phyloP scores from a whole-genome alignment of 2,888 invertebrate genomes.

The Drosophila quinaria region DNA sequence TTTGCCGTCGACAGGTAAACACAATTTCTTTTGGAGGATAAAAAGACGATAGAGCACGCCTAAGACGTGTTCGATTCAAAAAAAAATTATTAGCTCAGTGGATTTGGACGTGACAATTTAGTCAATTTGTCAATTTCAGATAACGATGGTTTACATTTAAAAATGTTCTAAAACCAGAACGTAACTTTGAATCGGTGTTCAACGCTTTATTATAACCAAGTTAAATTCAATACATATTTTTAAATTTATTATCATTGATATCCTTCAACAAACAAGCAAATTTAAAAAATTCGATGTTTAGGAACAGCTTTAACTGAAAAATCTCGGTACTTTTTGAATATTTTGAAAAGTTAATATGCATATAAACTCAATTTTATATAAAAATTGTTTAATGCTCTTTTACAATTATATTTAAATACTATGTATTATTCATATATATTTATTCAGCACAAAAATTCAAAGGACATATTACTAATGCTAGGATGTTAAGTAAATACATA shows the following conservation, averaged over 20 bases:
- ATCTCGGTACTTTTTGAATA: too few relatives aligned
- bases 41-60: constrained; percentile 27
- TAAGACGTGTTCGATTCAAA: constrained; percentile 34
- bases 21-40: background rate
- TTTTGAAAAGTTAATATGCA: too few relatives aligned
- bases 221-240: background rate
- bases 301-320: too few relatives aligned
- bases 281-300: background rate
- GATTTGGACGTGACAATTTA: constrained; percentile 41
- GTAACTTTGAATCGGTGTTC: background rate
- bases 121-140: background rate
- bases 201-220: background rate
- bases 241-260: too few relatives aligned
- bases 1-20: constrained; percentile 30
- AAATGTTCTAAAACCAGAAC: background rate
- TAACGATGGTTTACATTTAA: background rate
- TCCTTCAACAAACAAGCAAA: background rate
- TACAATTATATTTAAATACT: too few relatives aligned
- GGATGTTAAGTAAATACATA: too few relatives aligned
- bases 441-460: too few relatives aligned
- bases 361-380: too few relatives aligned
- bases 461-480: too few relatives aligned
- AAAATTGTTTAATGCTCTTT: too few relatives aligned
- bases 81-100: constrained; percentile 8
- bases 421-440: too few relatives aligned